These are phyloP conservation scores for Chymomyza procnemis DNA, from an alignment of 2,888 invertebrate genomes.

Conservation along the genomic window DNA sequence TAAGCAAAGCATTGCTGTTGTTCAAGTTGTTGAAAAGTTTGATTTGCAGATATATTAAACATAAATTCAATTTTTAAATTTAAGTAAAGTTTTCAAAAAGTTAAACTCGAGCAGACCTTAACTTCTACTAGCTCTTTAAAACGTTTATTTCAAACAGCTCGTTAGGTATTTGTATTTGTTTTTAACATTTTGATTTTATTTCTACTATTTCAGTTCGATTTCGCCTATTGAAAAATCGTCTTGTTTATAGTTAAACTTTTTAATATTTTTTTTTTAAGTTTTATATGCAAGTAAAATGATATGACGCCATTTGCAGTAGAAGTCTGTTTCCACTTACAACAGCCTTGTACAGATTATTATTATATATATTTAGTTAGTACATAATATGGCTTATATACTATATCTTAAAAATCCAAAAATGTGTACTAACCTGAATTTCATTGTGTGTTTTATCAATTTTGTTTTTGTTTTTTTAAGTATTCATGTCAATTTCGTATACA, in stretches of 20 bases:
- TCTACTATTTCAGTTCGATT: conserved; percentile 29
- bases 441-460: conserved; percentile 23
- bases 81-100: too few relatives aligned
- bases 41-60: too few relatives aligned
- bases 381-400: conserved; percentile 14
- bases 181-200: conserved; percentile 59
- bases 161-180: not conserved
- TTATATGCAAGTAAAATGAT: conserved; percentile 26
- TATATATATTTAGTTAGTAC: conserved; percentile 5
- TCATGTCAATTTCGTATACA: conserved; percentile 69
- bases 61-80: too few relatives aligned
- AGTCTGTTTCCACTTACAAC: too few relatives aligned
- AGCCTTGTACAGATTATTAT: not conserved
- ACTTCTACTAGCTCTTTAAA: conserved; percentile 57
- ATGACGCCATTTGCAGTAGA: conserved; percentile 10
- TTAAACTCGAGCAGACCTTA: too few relatives aligned
- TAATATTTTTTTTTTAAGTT: not conserved
- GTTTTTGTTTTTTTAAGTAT: conserved; percentile 26
- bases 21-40: too few relatives aligned
- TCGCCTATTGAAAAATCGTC: conserved; percentile 26
- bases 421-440: conserved; percentile 7
- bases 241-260: conserved; percentile 31
- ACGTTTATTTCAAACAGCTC: conserved; percentile 29
- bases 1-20: too few relatives aligned
- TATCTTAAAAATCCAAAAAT: conserved; percentile 2